Evolutionary conservation across 2,113 vertebrate species (phyloP).

Genomic region (Phylloscopus trochilus): DNA sequence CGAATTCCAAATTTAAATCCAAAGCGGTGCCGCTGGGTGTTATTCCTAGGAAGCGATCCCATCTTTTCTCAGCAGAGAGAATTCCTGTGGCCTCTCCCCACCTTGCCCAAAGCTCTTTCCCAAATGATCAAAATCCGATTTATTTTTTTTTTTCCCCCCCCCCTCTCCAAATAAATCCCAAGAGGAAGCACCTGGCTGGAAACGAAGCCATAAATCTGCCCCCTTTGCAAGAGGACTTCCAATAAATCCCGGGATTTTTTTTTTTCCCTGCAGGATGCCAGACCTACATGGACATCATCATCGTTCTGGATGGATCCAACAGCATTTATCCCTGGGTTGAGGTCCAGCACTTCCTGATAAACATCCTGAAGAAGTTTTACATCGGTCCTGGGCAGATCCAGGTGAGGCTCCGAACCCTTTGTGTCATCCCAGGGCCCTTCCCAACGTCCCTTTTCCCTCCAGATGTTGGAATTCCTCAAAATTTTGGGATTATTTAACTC

Average conservation of each 20-base stretch:
- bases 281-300: constrained; percentile 97
- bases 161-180: too few species aligned
- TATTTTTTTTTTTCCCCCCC: too few species aligned
- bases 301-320: constrained; percentile 96
- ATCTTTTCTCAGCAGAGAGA: background rate
- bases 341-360: constrained; percentile 96
- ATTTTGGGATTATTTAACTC: background rate
- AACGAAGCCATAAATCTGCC: too few species aligned
- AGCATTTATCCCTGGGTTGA: constrained; percentile 98
- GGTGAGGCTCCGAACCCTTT: constrained; percentile 60
- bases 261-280: constrained; percentile 82
- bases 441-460: fast-evolving
- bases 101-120: background rate
- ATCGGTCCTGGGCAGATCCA: constrained; percentile 96
- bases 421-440: fast-evolving
- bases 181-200: too few species aligned
- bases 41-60: background rate
- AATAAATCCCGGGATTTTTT: background rate
- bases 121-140: too few species aligned
- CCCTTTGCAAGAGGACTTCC: too few species aligned
- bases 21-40: background rate
- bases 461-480: fast-evolving
- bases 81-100: constrained; percentile 3
- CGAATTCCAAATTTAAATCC: background rate
- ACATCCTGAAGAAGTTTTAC: constrained; percentile 93